Percentiles rank a stretch among this genome's conserved stretches.
Evolutionary conservation across 2,113 vertebrate species (phyloP).

Genomic region (Micronycteris hirsuta): DNA sequence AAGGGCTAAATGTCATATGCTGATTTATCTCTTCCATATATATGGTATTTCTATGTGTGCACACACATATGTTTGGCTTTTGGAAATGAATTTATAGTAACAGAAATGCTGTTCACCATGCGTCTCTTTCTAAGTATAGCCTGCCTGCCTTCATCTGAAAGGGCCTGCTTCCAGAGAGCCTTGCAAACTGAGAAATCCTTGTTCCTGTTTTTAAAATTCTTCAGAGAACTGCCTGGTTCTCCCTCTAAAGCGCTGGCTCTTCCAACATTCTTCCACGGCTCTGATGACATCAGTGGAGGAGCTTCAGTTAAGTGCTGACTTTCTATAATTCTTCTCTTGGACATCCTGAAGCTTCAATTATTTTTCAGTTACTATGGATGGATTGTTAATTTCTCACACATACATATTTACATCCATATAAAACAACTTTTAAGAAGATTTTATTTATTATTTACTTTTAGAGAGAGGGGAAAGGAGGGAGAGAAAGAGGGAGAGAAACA

Average conservation of each 20-base stretch:
- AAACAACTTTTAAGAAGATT: background rate
- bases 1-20: conserved; percentile 54
- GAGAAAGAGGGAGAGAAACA: no score
- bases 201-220: conserved; percentile 55
- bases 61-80: conserved; percentile 64
- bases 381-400: background rate
- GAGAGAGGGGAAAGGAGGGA: no score
- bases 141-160: conserved; percentile 45
- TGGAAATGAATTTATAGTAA: conserved; percentile 68
- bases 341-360: background rate
- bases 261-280: background rate
- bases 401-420: background rate
- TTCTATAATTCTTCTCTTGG: background rate
- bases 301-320: background rate
- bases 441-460: no score
- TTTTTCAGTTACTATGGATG: background rate
- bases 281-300: background rate
- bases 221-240: conserved; percentile 28
- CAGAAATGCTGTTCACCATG: conserved; percentile 48
- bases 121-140: conserved; percentile 65
- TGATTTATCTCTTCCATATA: conserved; percentile 39
- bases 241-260: background rate
- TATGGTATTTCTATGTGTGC: conserved; percentile 48
- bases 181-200: conserved; percentile 48
- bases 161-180: conserved; percentile 49